Percentiles rank a stretch among this genome's conserved stretches.
Conservation (phyloP, 1,140 invertebrate species). For the Eumeta japonica region DNA sequence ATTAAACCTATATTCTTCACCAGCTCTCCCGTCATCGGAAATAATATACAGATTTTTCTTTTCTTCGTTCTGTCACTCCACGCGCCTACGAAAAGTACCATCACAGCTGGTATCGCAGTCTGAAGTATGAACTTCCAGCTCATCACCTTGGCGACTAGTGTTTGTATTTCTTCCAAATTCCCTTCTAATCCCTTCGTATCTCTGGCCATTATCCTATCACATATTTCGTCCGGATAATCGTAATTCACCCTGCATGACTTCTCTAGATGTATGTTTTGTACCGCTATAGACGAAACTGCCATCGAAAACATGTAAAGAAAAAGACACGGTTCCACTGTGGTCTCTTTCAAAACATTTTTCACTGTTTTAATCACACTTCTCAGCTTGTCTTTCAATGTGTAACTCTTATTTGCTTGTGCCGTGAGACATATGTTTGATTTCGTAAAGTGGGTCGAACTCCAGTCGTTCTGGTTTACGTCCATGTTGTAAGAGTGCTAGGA, state of each 20-base stretch:
- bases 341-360: constrained; percentile 30
- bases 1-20: constrained; percentile 46
- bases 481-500: constrained; percentile 36
- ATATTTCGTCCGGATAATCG: constrained; percentile 57
- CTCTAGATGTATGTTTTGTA: constrained; percentile 51
- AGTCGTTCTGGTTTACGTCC: constrained; percentile 29
- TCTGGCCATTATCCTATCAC: constrained; percentile 57
- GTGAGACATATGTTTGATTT: constrained; percentile 40
- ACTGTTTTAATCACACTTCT: constrained; percentile 32
- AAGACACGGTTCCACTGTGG: constrained; percentile 46
- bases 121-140: constrained; percentile 55
- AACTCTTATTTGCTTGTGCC: constrained; percentile 15
- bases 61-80: constrained; percentile 66
- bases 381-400: constrained; percentile 33
- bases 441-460: constrained; percentile 29
- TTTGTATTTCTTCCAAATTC: constrained; percentile 58
- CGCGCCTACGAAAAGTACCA: constrained; percentile 64
- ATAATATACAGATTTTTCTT: constrained; percentile 63
- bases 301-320: constrained; percentile 47
- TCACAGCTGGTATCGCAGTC: constrained; percentile 60
- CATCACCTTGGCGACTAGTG: constrained; percentile 59
- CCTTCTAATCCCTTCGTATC: constrained; percentile 45
- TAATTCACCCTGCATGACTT: constrained; percentile 66
- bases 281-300: constrained; percentile 38
- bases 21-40: constrained; percentile 63